A percentile compares a stretch with the other conserved stretches of the same genome.
phyloP scores from a whole-genome alignment of 2,888 invertebrate species.

The Cataglyphis cursor region DNA sequence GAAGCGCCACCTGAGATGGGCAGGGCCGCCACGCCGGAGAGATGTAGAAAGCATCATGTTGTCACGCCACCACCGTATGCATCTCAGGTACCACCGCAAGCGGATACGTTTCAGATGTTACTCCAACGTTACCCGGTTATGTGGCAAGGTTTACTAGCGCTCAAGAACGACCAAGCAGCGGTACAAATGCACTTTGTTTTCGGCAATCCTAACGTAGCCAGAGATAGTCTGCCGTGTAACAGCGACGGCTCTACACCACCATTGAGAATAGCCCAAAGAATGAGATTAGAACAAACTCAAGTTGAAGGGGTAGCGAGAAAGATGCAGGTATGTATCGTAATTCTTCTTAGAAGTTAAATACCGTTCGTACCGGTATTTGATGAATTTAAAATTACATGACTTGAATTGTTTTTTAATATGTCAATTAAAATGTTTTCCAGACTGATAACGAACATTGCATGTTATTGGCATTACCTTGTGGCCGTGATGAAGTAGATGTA shows the following conservation, averaged over 20 bases:
- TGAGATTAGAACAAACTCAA: conserved; percentile 98
- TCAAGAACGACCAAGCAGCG: conserved; percentile 98
- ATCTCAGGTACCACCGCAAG: conserved; percentile 93
- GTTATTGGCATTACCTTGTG: conserved; percentile 97
- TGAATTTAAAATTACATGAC: conserved; percentile 5
- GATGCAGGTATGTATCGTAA: conserved; percentile 93
- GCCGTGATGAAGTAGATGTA: conserved; percentile 97
- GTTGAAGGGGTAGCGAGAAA: conserved; percentile 98
- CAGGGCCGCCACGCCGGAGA: conserved; percentile 88
- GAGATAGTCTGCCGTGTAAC: conserved; percentile 94
- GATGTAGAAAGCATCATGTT: conserved; percentile 87
- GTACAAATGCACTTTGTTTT: conserved; percentile 99
- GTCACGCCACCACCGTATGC: conserved; percentile 88
- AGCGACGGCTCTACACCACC: conserved; percentile 94
- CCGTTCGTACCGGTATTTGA: not conserved
- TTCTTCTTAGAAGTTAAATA: conserved; percentile 4
- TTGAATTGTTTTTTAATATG: conserved; percentile 3
- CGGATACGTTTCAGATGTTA: conserved; percentile 93
- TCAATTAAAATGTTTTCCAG: conserved; percentile 87
- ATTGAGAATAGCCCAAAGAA: conserved; percentile 97
- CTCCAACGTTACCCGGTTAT: conserved; percentile 97
- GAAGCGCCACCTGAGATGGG: conserved; percentile 83
- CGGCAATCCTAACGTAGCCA: conserved; percentile 96
- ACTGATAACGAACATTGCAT: conserved; percentile 98
- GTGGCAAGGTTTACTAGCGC: conserved; percentile 98